Base-by-base conservation (phyloP, 2,888 invertebrate species). In the Apotomis turbidana region DNA sequence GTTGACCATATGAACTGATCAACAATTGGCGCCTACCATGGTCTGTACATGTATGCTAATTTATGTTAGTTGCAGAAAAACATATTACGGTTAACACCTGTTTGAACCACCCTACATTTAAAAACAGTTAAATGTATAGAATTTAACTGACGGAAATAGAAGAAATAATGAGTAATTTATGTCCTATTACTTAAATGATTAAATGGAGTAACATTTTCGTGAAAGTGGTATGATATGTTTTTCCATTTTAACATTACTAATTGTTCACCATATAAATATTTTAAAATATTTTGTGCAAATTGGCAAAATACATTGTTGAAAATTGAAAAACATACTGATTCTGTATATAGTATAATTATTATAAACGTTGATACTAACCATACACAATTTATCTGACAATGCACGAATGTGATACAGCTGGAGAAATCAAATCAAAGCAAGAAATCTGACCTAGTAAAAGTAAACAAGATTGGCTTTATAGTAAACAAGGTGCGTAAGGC, bases 381-480 rank as follows among this genome's bases (percentile, higher is more conserved):
- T 77, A 83, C 75, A 80, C 83, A 86, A 85, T 88, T 90, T 89
- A 90, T 88, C 89, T 88, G 87, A 87, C 84, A 82, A 87, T 86
- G 87, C 85, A 80, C 87, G 83, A 84, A 86, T 89, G 86, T 85
- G 82, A 81, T 87, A 86, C 44, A 68, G 59, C 66, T 55, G 61
- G 57, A 89, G 90, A 88, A 82, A 66, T 57, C 66, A 55, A 66
- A 66, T 66, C 66, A 66, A 86, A 86, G 86, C 87, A 88, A 87
- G 87, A 83, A 82, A 86, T 82, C 85, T 88, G 85, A 85, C 79
- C 77, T 81, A 80, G 74, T 84, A 86, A 83, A 81, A 76, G 89
- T 78, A 82, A 90, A 88, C 66, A 93, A 93, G 87, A 89, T 92
- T 87, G 93, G 93, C 86, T 91, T 87, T 87, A 52, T 38, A 63